phyloP scores from a whole-genome alignment of 2,888 invertebrate genomes.

The Fissipunctia ypsillon region DNA sequence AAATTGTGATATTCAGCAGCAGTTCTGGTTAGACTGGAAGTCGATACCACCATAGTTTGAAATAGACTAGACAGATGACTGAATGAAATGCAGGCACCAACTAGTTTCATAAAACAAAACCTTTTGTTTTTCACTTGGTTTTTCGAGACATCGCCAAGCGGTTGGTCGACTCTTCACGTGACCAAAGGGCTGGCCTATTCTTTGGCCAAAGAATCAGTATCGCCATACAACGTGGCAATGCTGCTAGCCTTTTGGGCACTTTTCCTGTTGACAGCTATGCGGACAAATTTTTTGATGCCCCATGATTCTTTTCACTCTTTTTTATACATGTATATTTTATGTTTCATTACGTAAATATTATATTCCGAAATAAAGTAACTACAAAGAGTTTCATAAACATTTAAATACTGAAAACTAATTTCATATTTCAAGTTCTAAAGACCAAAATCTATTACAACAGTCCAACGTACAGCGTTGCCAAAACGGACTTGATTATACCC shows the following conservation, averaged over 20 bases:
- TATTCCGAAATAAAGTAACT: too few species aligned
- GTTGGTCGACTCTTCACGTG: background rate
- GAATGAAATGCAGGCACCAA: background rate
- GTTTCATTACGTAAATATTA: too few species aligned
- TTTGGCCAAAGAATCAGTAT: too few species aligned
- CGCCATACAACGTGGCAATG: background rate
- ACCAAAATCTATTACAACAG: background rate
- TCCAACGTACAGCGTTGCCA: slow-evolving; percentile 38
- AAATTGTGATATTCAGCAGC: background rate
- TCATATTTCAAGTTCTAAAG: slow-evolving; percentile 11
- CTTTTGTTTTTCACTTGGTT: too few species aligned
- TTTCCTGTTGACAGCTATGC: background rate
- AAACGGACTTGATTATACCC: slow-evolving; percentile 38
- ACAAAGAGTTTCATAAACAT: too few species aligned
- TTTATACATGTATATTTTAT: too few species aligned
- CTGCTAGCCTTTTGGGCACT: background rate
- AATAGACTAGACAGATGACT: background rate
- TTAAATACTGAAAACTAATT: slow-evolving; percentile 12
- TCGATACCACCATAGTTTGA: too few species aligned
- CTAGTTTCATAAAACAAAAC: too few species aligned
- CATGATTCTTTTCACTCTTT: background rate
- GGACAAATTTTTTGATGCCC: background rate
- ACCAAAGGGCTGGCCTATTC: too few species aligned
- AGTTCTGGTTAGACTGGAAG: background rate
- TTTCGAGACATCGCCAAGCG: background rate